Evolutionary conservation across 2,888 invertebrate species (phyloP), one percentile per base, ranked within the genome.

Genomic region (Calameuta idolon): DNA sequence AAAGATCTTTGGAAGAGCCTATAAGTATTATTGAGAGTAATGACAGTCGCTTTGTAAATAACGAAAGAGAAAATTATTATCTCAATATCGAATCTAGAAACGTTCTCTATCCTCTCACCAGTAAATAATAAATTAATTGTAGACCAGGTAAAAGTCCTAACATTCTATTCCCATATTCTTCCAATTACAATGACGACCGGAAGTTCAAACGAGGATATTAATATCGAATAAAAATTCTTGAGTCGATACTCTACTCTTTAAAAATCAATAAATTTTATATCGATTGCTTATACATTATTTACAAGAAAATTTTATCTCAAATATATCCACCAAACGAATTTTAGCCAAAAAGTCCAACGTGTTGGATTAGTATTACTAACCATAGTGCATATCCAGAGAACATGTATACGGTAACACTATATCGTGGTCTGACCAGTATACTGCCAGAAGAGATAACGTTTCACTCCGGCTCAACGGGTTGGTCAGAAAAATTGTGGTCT

Each of bases 401-500:
- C 55, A 23, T 23, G 55, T 55, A 55, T 23, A 23, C 5, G 55
- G 55, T 55, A 55, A 55, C 55, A 55, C 55, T 55, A 55, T 55
- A 55, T 55, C 71, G 71, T 34, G 71, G 71, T 71, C 71, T 71
- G 34, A 71, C 71, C 71, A 71, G 55, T 55, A 71, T 34, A 34
- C 71, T 71, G 71, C 77, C 79, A 40, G 81, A 76, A 80, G 81
- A 81, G 82, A 83, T 86, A 84, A 84, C 87, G 81, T 86, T 86
- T 86, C 87, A 86, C 82, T 86, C 82, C 80, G 83, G 82, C 81
- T 80, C 82, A 84, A 82, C 85, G 83, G 81, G 81, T 81, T 78
- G 55, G 76, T 33, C 74, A 73, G 80, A 86, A 86, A 86, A 87
- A 87, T 84, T 86, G 84, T 75, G 86, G 86, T 87, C 79, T 85